Evolutionary conservation across 2,113 vertebrate species (phyloP).

Genomic region (Clinocottus analis): DNA sequence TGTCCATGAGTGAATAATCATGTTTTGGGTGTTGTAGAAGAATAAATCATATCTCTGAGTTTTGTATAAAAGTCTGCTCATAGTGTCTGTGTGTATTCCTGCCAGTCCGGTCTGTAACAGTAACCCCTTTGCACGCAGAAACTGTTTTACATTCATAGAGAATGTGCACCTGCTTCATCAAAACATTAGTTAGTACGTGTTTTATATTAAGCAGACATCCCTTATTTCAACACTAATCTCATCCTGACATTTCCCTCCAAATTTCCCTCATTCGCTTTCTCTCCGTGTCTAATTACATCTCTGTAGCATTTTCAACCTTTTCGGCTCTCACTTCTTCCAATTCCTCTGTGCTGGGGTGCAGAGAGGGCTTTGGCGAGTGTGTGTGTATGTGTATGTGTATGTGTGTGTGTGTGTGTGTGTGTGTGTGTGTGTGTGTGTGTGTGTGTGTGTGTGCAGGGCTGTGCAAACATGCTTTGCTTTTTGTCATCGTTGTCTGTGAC

Average conservation of each 20-base stretch:
- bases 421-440: constrained; percentile 6
- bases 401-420: constrained; percentile 2
- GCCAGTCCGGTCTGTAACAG: too few species aligned
- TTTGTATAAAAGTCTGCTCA: too few species aligned
- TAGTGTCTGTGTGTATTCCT: too few species aligned
- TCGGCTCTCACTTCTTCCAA: background rate
- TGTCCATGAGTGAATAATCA: background rate
- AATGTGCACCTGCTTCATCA: background rate
- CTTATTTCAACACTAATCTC: constrained; percentile 7
- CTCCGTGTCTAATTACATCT: constrained; percentile 9
- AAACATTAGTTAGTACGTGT: background rate
- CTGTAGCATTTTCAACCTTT: constrained; percentile 14
- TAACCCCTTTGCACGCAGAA: too few species aligned
- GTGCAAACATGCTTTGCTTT: background rate
- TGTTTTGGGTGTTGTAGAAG: too few species aligned
- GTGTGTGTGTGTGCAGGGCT: background rate
- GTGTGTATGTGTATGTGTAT: constrained; percentile 1
- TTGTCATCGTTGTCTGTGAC: background rate
- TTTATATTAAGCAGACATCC: background rate
- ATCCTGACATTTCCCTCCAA: constrained; percentile 1
- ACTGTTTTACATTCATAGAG: background rate
- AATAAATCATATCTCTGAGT: too few species aligned
- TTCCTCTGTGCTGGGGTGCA: background rate
- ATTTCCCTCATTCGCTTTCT: background rate
- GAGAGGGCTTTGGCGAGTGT: background rate